A percentile compares a stretch with the other conserved stretches of the same genome.
Evolutionary conservation across 2,113 vertebrate genomes (phyloP).

Genomic region (Antennarius striatus): DNA sequence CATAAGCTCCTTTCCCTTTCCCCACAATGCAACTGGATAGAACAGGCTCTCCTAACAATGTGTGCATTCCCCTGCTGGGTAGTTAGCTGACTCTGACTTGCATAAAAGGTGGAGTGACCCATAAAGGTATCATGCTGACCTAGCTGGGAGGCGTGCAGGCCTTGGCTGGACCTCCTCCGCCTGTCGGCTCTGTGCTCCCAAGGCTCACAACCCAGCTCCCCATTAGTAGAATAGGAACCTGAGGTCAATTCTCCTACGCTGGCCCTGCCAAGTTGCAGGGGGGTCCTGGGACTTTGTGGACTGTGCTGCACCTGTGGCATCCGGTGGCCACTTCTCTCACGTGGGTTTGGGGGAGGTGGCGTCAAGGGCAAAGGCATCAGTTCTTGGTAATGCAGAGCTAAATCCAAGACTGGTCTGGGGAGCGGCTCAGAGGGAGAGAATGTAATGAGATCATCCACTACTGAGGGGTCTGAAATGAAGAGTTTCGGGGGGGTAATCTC

Average conservation of each 20-base stretch:
- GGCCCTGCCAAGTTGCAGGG: constrained; percentile 13
- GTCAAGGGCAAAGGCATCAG: constrained; percentile 70
- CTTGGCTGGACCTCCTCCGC: constrained; percentile 72
- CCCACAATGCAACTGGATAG: no score
- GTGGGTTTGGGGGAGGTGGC: constrained; percentile 71
- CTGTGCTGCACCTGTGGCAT: constrained; percentile 40
- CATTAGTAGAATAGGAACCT: constrained; percentile 47
- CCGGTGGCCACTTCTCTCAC: constrained; percentile 55
- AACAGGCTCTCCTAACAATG: background rate
- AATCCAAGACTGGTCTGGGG: constrained; percentile 53
- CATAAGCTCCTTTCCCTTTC: no score
- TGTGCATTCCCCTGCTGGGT: background rate
- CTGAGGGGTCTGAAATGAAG: constrained; percentile 55
- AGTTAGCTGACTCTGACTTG: background rate
- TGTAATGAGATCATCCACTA: constrained; percentile 76
- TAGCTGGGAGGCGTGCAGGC: constrained; percentile 74
- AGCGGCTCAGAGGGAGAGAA: constrained; percentile 56
- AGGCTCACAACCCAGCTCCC: constrained; percentile 43
- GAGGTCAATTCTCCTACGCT: constrained; percentile 50
- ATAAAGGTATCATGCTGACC: constrained; percentile 50
- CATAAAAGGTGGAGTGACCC: background rate
- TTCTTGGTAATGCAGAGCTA: constrained; percentile 66
- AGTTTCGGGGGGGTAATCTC: constrained; percentile 54
- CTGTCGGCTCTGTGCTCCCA: constrained; percentile 57
- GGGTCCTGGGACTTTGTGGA: constrained; percentile 37